A percentile compares a stretch with the other conserved stretches of the same genome.
These are phyloP conservation scores for Mythimna lalbum DNA, from an alignment of 2,888 invertebrate species.

Conservation along the genomic window DNA sequence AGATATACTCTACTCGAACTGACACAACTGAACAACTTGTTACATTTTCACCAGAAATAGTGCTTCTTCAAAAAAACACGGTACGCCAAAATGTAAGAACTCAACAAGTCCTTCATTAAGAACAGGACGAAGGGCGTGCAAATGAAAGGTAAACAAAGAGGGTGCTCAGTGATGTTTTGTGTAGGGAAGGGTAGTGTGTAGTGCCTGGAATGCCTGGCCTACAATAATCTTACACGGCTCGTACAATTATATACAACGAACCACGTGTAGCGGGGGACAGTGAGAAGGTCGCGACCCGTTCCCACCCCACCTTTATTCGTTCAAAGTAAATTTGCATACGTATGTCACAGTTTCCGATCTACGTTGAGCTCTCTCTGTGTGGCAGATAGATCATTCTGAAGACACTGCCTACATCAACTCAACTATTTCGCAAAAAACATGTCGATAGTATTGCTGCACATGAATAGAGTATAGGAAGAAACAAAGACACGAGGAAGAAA, in stretches of 20 bases:
- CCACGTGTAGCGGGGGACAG: constrained; percentile 72
- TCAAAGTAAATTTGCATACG: constrained; percentile 67
- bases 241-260: constrained; percentile 65
- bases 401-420: constrained; percentile 7
- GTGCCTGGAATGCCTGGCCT: constrained; percentile 50
- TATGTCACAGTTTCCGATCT: constrained; percentile 53
- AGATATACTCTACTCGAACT: not conserved
- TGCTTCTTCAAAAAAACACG: not conserved
- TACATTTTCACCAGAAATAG: not conserved
- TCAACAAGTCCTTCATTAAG: constrained; percentile 63
- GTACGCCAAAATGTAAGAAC: constrained; percentile 28
- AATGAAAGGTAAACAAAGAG: constrained; percentile 75
- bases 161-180: constrained; percentile 52
- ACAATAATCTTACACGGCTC: constrained; percentile 62
- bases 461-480: not conserved
- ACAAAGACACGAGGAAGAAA: not conserved
- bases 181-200: constrained; percentile 38
- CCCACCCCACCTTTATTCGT: constrained; percentile 69
- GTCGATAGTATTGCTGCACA: not conserved
- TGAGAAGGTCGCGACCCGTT: constrained; percentile 70
- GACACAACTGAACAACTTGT: not conserved
- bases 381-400: constrained; percentile 36
- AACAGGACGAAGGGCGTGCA: constrained; percentile 65
- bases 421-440: not conserved
- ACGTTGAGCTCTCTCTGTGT: constrained; percentile 26